These are phyloP conservation scores for Brachycybe producta DNA, from an alignment of 2,888 invertebrate genomes.

Conservation along the genomic window DNA sequence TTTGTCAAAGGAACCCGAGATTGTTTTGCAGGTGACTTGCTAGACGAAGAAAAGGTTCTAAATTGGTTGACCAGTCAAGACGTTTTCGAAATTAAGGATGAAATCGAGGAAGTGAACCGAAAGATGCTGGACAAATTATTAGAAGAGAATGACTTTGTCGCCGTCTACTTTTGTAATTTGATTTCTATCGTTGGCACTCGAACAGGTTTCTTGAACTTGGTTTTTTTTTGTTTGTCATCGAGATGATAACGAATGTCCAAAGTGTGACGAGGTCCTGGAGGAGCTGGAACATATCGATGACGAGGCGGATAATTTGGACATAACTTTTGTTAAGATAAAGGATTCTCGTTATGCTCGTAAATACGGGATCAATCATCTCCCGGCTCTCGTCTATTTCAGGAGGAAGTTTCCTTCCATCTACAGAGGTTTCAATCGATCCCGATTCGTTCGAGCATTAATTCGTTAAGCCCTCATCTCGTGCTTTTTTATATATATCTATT, in stretches of 20 bases:
- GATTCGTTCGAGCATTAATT: too few relatives aligned
- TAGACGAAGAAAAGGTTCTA: slow-evolving; percentile 69
- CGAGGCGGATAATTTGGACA: slow-evolving; percentile 85
- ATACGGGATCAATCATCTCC: slow-evolving; percentile 83
- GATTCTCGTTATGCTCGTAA: slow-evolving; percentile 81
- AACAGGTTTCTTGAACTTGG: neutral
- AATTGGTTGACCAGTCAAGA: slow-evolving; percentile 87
- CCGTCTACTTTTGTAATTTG: slow-evolving; percentile 86
- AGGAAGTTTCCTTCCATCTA: slow-evolving; percentile 85
- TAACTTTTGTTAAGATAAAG: slow-evolving; percentile 87
- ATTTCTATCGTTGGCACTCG: neutral
- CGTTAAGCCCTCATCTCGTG: neutral
- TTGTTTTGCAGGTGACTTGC: slow-evolving; percentile 49
- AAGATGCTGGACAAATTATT: slow-evolving; percentile 90
- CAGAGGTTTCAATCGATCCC: slow-evolving; percentile 46
- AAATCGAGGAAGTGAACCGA: slow-evolving; percentile 91
- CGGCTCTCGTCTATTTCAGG: slow-evolving; percentile 81
- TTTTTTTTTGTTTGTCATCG: neutral
- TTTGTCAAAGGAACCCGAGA: neutral
- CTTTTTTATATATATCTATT: slow-evolving; percentile 6
- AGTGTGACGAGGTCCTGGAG: slow-evolving; percentile 67
- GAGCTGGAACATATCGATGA: slow-evolving; percentile 87
- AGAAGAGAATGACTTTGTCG: slow-evolving; percentile 87
- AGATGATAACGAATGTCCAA: slow-evolving; percentile 46
- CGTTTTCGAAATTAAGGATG: slow-evolving; percentile 87